phyloP scores from a whole-genome alignment of 1,140 invertebrate genomes.

The Pseudomyrmex gracilis region DNA sequence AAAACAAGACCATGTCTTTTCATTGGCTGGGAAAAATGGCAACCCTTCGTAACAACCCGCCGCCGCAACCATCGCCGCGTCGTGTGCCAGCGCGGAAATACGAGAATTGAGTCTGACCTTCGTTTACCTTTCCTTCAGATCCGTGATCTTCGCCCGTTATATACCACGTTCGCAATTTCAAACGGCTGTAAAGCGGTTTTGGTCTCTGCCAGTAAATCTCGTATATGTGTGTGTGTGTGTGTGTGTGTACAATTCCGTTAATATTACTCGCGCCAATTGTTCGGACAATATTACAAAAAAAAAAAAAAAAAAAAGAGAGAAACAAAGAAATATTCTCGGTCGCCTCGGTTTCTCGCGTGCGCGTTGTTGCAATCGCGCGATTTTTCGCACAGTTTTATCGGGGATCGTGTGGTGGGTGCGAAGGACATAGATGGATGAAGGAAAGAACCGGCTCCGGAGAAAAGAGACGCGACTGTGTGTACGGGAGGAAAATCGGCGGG shows the following conservation, averaged over 20 bases:
- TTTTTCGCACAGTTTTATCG: slow-evolving; percentile 54
- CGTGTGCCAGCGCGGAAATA: slow-evolving; percentile 14
- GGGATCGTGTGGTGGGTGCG: slow-evolving; percentile 11
- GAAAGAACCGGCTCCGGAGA: slow-evolving; percentile 14
- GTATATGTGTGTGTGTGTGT: too few species aligned
- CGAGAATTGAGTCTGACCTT: slow-evolving; percentile 31
- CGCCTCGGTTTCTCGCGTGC: slow-evolving; percentile 3
- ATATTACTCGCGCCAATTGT: not conserved
- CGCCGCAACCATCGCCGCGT: not conserved
- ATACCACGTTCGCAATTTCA: not conserved
- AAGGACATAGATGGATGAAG: slow-evolving; percentile 53
- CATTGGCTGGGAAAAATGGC: slow-evolving; percentile 21
- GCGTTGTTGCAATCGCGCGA: slow-evolving; percentile 25
- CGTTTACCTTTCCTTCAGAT: slow-evolving; percentile 39
- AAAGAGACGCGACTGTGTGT: not conserved
- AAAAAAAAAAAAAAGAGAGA: too few species aligned
- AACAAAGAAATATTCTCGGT: not conserved
- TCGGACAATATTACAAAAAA: too few species aligned
- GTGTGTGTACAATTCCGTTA: not conserved
- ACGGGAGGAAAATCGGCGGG: slow-evolving; percentile 17
- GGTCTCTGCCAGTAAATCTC: not conserved
- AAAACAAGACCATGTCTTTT: slow-evolving; percentile 1
- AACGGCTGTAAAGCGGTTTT: slow-evolving; percentile 18
- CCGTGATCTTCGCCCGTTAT: slow-evolving; percentile 25
- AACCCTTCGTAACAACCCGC: not conserved